Evolutionary conservation across 1,140 invertebrate species (phyloP).

Genomic region (Eurosta solidaginis): DNA sequence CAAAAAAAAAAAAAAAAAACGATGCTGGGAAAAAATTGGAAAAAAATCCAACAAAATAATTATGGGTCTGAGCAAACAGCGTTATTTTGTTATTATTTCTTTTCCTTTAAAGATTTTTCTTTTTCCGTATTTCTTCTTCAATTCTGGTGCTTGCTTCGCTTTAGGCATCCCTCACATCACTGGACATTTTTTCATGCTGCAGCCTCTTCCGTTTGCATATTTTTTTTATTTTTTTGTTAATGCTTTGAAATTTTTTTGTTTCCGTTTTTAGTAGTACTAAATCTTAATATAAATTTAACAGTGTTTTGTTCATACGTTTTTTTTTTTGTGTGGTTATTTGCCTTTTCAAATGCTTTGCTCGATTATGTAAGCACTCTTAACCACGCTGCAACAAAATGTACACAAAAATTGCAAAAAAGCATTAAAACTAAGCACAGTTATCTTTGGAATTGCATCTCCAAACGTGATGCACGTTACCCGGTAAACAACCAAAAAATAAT

Average conservation of each 20-base stretch:
- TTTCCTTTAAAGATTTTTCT: neutral
- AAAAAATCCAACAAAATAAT: neutral
- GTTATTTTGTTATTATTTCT: neutral
- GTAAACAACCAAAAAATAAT: neutral
- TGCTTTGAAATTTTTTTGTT: neutral
- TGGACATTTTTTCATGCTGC: neutral
- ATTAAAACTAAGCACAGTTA: constrained; percentile 4
- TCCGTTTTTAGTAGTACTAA: neutral
- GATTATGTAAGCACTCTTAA: constrained; percentile 6
- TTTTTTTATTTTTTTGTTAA: neutral
- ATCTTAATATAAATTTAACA: no score
- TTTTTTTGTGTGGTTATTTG: neutral
- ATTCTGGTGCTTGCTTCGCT: neutral
- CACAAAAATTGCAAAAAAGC: neutral
- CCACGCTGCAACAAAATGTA: neutral
- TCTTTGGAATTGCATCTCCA: constrained; percentile 26
- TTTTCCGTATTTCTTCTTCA: neutral
- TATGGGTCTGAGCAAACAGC: neutral
- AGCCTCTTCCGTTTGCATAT: neutral
- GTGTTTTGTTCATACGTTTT: neutral
- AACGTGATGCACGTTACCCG: constrained; percentile 31
- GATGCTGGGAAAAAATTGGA: neutral
- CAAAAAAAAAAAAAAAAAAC: neutral
- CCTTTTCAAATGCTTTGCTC: neutral
- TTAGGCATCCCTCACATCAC: no score